Evolutionary conservation across 2,888 invertebrate species (phyloP).

Genomic region (Strigamia crassipes): DNA sequence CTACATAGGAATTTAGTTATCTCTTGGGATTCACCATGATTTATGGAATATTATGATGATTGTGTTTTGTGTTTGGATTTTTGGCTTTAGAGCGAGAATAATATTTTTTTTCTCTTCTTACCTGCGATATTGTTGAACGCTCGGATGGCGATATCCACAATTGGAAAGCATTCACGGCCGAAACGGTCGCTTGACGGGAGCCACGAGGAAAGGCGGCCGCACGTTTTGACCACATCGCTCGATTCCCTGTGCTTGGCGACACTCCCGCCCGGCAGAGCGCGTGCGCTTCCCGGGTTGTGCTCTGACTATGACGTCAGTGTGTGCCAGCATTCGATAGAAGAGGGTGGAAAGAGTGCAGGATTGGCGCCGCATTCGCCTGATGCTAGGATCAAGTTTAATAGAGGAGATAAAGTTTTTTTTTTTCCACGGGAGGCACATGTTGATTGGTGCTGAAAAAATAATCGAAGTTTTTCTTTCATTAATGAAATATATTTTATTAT

Average conservation of each 20-base stretch:
- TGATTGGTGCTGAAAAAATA: neutral
- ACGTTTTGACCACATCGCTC: slow-evolving; percentile 35
- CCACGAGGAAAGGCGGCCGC: slow-evolving; percentile 38
- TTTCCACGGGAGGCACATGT: neutral
- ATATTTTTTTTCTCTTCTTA: slow-evolving; percentile 1
- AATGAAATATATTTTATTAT: neutral
- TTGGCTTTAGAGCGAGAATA: neutral
- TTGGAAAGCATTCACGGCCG: neutral
- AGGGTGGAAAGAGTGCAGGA: neutral
- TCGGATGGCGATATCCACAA: slow-evolving; percentile 1
- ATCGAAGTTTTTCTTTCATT: neutral
- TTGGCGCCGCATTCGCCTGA: slow-evolving; percentile 9
- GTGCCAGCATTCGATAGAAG: neutral
- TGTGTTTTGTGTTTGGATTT: neutral
- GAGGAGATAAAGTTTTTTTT: neutral
- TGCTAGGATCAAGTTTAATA: neutral
- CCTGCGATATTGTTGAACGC: neutral
- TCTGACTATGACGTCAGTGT: neutral
- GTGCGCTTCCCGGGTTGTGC: slow-evolving; percentile 20
- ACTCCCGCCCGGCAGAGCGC: slow-evolving; percentile 27
- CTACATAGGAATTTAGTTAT: neutral
- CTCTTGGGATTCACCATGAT: neutral
- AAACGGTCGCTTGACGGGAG: neutral
- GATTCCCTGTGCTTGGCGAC: slow-evolving; percentile 4
- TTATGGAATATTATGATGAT: neutral